phyloP scores from a whole-genome alignment of 2,113 vertebrate species.

The Thamnaconus septentrionalis region DNA sequence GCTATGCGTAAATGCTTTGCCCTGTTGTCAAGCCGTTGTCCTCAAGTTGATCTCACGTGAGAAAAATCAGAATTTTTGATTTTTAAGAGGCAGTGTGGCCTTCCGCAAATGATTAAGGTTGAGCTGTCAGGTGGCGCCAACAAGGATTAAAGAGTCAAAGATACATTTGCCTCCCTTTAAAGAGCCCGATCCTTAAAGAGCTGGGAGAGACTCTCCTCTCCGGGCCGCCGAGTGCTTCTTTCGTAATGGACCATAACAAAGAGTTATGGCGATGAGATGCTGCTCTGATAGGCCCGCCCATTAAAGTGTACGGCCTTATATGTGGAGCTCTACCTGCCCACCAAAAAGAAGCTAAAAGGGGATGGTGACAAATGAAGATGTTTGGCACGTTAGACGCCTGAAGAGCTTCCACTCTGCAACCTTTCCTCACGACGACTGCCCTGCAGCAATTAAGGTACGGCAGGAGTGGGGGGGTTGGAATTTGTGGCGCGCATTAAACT shows the following conservation, averaged over 20 bases:
- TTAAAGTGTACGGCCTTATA: slow-evolving; percentile 49
- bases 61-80: too few species aligned
- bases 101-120: slow-evolving; percentile 45
- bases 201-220: slow-evolving; percentile 39
- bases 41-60: too few species aligned
- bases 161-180: slow-evolving; percentile 48
- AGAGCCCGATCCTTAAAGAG: slow-evolving; percentile 23
- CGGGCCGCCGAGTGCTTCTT: slow-evolving; percentile 47
- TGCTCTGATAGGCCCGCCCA: slow-evolving; percentile 52
- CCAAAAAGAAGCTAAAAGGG: slow-evolving; percentile 30
- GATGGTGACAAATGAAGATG: slow-evolving; percentile 39
- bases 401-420: slow-evolving; percentile 30
- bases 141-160: slow-evolving; percentile 39
- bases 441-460: slow-evolving; percentile 59
- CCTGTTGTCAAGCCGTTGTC: too few species aligned
- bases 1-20: slow-evolving; percentile 35
- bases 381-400: slow-evolving; percentile 28
- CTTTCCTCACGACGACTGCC: slow-evolving; percentile 40
- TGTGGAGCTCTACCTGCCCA: slow-evolving; percentile 34
- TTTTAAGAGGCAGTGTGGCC: slow-evolving; percentile 19
- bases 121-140: slow-evolving; percentile 18
- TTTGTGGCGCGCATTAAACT: slow-evolving; percentile 57
- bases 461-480: slow-evolving; percentile 29
- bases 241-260: slow-evolving; percentile 68
- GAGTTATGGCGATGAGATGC: slow-evolving; percentile 71